Percentiles rank a stretch among this genome's conserved stretches.
phyloP scores from a whole-genome alignment of 2,797 vertebrate species.

The Hirundo rustica region DNA sequence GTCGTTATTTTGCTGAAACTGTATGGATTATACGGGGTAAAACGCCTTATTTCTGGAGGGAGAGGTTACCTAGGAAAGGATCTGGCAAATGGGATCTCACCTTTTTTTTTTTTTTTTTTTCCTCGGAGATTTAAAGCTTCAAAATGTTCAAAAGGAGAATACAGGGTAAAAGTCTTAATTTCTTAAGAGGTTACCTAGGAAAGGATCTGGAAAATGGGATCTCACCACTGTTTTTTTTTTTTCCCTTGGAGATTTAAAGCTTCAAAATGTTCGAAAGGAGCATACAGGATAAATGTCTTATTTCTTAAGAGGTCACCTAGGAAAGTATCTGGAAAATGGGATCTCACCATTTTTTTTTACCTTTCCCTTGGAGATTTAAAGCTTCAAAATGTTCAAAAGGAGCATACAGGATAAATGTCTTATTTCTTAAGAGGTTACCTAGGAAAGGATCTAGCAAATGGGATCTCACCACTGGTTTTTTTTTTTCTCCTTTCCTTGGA shows the following conservation, averaged over 20 bases:
- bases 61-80: background rate
- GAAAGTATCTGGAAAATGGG: background rate
- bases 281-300: background rate
- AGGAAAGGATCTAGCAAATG: background rate
- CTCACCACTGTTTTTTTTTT: background rate
- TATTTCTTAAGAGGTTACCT: background rate
- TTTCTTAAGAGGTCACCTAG: background rate
- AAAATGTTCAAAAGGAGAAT: background rate
- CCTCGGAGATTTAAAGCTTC: background rate
- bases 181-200: background rate
- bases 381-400: background rate
- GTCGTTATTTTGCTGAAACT: background rate
- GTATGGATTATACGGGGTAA: background rate
- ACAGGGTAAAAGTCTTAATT: background rate
- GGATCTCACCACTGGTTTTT: background rate
- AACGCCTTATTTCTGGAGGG: background rate
- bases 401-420: background rate
- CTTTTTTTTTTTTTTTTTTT: background rate
- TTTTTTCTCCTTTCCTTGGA: background rate
- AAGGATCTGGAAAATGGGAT: background rate
- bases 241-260: background rate
- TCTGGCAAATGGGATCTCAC: background rate
- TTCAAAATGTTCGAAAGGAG: background rate
- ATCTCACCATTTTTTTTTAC: background rate
- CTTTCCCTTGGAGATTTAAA: background rate